These are phyloP conservation scores for Plagodis pulveraria DNA, from an alignment of 2,888 invertebrate genomes.

Conservation along the genomic window DNA sequence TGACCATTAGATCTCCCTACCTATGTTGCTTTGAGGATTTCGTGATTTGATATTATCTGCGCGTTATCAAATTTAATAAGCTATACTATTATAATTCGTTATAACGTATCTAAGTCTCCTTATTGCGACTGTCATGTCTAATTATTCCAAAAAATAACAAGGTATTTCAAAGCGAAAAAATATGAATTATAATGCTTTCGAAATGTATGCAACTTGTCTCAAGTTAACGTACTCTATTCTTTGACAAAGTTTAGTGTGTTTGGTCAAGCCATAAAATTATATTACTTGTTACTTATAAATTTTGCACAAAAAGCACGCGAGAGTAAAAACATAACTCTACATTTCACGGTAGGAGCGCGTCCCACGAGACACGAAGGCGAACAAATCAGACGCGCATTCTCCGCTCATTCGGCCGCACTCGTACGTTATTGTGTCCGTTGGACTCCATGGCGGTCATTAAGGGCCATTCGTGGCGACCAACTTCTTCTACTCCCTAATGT, in stretches of 20 bases:
- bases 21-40: constrained; percentile 24
- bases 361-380: constrained; percentile 53
- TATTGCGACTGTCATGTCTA: no score
- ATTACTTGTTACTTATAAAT: no score
- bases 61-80: constrained; percentile 10
- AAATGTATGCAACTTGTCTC: no score
- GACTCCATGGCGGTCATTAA: constrained; percentile 62
- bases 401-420: constrained; percentile 36
- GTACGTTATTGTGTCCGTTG: constrained; percentile 60
- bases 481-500: constrained; percentile 24
- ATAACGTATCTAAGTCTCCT: no score
- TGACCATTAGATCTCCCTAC: constrained; percentile 42
- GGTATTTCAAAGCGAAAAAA: no score
- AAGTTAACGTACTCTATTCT: no score
- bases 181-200: no score
- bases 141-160: no score
- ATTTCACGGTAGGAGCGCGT: constrained; percentile 38
- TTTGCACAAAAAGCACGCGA: constrained; percentile 1
- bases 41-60: constrained; percentile 24
- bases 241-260: no score
- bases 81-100: constrained; percentile 15
- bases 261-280: no score
- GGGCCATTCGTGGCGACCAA: constrained; percentile 60
- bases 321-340: constrained; percentile 31
- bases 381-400: constrained; percentile 65